These are phyloP conservation scores for Oligia latruncula DNA, from an alignment of 2,888 invertebrate species.

Conservation along the genomic window DNA sequence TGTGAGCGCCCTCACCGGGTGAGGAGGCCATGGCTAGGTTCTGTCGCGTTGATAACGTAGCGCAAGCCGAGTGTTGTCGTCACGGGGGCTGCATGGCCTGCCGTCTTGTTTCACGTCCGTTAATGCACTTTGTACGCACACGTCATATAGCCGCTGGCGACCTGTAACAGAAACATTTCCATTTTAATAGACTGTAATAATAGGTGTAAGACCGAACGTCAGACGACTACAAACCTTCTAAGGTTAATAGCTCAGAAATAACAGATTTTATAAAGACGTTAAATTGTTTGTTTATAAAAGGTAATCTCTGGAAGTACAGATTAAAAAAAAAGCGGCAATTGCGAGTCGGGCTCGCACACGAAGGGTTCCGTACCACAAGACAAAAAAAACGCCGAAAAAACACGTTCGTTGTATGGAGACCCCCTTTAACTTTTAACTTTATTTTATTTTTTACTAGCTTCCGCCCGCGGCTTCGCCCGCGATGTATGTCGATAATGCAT, in stretches of 20 bases:
- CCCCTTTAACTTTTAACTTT: too few species aligned
- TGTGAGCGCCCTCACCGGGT: constrained; percentile 69
- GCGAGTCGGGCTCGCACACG: too few species aligned
- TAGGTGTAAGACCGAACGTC: neutral
- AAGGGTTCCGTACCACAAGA: too few species aligned
- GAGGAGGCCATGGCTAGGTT: constrained; percentile 69
- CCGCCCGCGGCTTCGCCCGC: too few species aligned
- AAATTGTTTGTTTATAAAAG: neutral
- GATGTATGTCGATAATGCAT: too few species aligned
- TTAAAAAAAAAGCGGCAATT: too few species aligned
- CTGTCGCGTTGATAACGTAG: constrained; percentile 37
- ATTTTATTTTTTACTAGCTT: too few species aligned
- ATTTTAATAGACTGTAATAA: neutral
- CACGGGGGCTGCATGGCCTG: constrained; percentile 35
- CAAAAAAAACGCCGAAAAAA: too few species aligned
- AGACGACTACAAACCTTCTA: neutral
- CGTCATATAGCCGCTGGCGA: constrained; percentile 61
- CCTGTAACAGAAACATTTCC: constrained; percentile 52
- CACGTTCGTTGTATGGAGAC: too few species aligned
- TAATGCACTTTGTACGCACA: constrained; percentile 64
- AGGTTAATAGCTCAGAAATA: neutral
- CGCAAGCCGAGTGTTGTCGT: constrained; percentile 54
- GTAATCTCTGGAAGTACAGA: neutral
- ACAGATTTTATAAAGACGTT: neutral
- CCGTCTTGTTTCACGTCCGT: constrained; percentile 51